Conservation (phyloP, 2,888 invertebrate species). For the Theretra japonica region DNA sequence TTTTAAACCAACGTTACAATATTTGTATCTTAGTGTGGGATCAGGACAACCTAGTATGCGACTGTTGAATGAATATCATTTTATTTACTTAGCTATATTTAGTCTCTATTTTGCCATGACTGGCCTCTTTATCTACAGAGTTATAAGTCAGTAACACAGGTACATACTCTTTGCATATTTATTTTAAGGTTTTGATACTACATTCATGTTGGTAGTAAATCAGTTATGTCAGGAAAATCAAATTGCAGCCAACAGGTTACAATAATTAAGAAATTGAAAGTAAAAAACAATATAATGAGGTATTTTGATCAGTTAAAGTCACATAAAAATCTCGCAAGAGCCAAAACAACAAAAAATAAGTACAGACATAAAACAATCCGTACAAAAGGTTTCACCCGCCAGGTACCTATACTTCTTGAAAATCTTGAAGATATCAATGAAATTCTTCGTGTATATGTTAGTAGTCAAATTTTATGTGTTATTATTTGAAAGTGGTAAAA, state of each 20-base stretch:
- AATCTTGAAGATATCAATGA: slow-evolving; percentile 53
- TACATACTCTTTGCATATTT: too few species aligned
- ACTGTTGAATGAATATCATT: too few species aligned
- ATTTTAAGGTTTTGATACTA: too few species aligned
- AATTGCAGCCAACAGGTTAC: background rate
- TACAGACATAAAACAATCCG: background rate
- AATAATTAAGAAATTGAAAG: slow-evolving; percentile 1
- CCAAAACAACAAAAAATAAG: background rate
- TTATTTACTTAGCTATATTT: too few species aligned
- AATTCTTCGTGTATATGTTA: slow-evolving; percentile 47
- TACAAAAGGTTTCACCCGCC: background rate
- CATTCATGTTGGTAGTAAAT: too few species aligned
- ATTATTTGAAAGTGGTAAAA: too few species aligned
- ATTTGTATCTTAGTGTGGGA: too few species aligned
- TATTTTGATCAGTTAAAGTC: background rate
- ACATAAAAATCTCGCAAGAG: background rate
- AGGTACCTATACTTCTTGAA: slow-evolving; percentile 32
- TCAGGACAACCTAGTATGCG: too few species aligned
- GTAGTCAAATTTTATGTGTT: slow-evolving; percentile 34
- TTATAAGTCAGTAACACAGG: too few species aligned
- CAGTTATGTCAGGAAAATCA: background rate
- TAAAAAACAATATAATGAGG: background rate
- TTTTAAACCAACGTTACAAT: too few species aligned
- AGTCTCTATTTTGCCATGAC: too few species aligned
- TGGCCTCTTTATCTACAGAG: too few species aligned